Percentiles rank a stretch among this genome's conserved stretches.
Evolutionary conservation across 2,113 vertebrate species (phyloP).

Genomic region (Halcyon senegalensis): DNA sequence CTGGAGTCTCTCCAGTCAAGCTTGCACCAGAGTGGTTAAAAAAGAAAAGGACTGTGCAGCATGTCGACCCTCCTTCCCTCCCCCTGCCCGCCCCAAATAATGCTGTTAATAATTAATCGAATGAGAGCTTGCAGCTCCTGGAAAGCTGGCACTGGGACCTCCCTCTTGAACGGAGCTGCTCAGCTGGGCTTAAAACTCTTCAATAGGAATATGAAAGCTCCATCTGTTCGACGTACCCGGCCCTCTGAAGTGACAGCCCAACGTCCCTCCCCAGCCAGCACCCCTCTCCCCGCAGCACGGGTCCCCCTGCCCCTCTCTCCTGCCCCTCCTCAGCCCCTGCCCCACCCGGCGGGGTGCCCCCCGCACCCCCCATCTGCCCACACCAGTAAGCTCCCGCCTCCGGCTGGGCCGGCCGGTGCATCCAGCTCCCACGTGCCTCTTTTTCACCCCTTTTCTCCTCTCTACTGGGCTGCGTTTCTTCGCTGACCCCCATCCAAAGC

Average conservation of each 20-base stretch:
- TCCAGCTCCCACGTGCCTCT: accelerated
- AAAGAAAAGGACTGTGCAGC: background rate
- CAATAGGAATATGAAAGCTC: slow-evolving; percentile 71
- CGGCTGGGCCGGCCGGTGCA: background rate
- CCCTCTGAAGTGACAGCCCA: slow-evolving; percentile 41
- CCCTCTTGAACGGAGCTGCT: slow-evolving; percentile 71
- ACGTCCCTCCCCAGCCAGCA: slow-evolving; percentile 11
- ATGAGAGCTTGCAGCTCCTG: slow-evolving; percentile 73
- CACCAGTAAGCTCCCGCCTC: background rate
- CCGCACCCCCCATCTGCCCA: background rate
- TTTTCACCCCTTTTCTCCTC: background rate
- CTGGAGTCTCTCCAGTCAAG: background rate
- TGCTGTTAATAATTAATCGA: slow-evolving; percentile 72
- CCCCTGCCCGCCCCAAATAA: slow-evolving; percentile 68
- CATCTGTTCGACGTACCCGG: slow-evolving; percentile 48
- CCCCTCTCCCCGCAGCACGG: background rate
- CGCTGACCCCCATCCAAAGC: background rate
- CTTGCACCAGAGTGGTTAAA: slow-evolving; percentile 47
- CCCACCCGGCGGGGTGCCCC: background rate
- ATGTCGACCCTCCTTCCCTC: background rate
- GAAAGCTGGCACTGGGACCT: slow-evolving; percentile 71
- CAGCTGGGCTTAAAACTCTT: slow-evolving; percentile 74
- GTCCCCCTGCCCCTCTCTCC: background rate
- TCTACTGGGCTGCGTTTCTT: background rate
- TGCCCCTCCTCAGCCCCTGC: background rate